A percentile compares a stretch with the other conserved stretches of the same genome.
Evolutionary conservation across 92 coral and sea anemone genomes (phyloP).

Genomic region (Palythoa heliodiscus): DNA sequence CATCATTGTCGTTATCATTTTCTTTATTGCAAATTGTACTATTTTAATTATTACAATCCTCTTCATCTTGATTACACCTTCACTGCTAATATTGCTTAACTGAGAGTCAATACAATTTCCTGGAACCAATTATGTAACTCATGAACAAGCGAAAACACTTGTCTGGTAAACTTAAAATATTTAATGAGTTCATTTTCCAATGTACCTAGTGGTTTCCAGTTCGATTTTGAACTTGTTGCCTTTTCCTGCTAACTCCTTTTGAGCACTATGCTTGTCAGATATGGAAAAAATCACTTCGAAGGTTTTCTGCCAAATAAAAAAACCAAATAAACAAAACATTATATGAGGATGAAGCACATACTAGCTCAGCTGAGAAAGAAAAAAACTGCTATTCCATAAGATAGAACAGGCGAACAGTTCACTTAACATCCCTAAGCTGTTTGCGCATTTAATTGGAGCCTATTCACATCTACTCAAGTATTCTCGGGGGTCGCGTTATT

Average conservation of each 20-base stretch:
- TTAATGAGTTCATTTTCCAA: not conserved
- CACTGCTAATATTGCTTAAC: not conserved
- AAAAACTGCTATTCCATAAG: not conserved
- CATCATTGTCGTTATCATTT: not conserved
- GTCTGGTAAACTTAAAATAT: not conserved
- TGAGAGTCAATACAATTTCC: too few species aligned
- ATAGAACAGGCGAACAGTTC: too few species aligned
- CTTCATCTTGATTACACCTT: not conserved
- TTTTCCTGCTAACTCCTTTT: conserved; percentile 37
- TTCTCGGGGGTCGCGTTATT: too few species aligned
- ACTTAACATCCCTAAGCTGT: too few species aligned
- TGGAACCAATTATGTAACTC: too few species aligned
- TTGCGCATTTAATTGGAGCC: too few species aligned
- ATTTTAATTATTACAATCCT: too few species aligned
- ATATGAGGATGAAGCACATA: not conserved
- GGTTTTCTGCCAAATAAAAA: not conserved
- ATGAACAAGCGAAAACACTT: not conserved
- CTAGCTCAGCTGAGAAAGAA: not conserved
- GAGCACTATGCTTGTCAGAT: conserved; percentile 35
- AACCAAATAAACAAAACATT: not conserved
- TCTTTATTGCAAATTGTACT: not conserved
- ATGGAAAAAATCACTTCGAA: conserved; percentile 17
- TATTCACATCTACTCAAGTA: too few species aligned
- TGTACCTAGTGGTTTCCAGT: conserved; percentile 10
- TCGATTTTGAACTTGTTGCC: conserved; percentile 17